phyloP scores from a whole-genome alignment of 1,140 invertebrate species.

The Pseudomyrmex flavicornis region DNA sequence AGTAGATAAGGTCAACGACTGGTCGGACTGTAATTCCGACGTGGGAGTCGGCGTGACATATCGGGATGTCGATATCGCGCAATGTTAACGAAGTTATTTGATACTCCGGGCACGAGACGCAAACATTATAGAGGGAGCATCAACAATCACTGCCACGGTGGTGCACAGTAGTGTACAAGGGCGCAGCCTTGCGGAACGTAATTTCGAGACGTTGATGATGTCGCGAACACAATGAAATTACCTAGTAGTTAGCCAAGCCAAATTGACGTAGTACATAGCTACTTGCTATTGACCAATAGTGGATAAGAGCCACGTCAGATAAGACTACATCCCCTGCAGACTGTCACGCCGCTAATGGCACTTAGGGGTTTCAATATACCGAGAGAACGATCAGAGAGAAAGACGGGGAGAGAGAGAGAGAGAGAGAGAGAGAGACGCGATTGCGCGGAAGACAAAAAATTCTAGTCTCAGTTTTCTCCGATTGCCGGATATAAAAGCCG shows the following conservation, averaged over 20 bases:
- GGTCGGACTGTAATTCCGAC: slow-evolving; percentile 16
- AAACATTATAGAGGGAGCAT: slow-evolving; percentile 38
- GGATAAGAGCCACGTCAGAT: background rate
- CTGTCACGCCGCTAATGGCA: background rate
- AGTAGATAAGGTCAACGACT: background rate
- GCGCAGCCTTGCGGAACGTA: slow-evolving; percentile 44
- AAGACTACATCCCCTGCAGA: background rate
- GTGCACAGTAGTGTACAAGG: slow-evolving; percentile 25
- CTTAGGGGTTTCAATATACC: too few species aligned
- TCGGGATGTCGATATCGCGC: slow-evolving; percentile 33
- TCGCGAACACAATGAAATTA: slow-evolving; percentile 47
- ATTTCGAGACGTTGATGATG: slow-evolving; percentile 48
- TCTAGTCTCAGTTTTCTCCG: too few species aligned
- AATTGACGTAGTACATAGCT: slow-evolving; percentile 21
- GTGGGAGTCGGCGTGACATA: slow-evolving; percentile 2
- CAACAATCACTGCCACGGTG: slow-evolving; percentile 47
- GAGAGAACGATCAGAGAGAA: too few species aligned
- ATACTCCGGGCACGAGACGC: slow-evolving; percentile 25
- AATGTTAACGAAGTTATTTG: slow-evolving; percentile 37
- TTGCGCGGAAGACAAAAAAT: too few species aligned
- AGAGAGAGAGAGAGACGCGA: too few species aligned
- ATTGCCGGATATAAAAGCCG: background rate
- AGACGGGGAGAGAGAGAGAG: too few species aligned
- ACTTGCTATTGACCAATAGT: slow-evolving; percentile 28
- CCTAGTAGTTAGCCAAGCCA: slow-evolving; percentile 36